phyloP scores from a whole-genome alignment of 2,888 invertebrate species.

The Anoncus sp. region DNA sequence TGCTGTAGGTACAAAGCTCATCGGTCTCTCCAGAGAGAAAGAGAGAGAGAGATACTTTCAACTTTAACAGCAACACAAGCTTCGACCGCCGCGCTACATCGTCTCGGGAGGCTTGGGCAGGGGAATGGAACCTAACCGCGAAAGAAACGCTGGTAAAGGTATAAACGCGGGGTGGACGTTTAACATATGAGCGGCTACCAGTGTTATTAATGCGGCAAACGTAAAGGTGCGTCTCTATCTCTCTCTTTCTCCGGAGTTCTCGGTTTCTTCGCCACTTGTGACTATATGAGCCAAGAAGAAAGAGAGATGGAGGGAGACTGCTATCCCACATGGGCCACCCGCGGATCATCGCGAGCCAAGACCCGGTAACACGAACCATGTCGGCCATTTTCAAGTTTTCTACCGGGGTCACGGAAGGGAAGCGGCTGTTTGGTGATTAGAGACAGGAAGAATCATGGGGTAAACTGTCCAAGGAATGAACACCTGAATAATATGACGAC shows the following conservation, averaged over 20 bases:
- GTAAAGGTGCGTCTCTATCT: slow-evolving; percentile 70
- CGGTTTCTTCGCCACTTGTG: slow-evolving; percentile 73
- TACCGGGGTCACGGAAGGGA: neutral
- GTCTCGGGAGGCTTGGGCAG: too few species aligned
- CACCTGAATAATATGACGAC: too few species aligned
- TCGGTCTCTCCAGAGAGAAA: too few species aligned
- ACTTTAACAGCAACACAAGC: slow-evolving; percentile 16
- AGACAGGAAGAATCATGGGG: neutral
- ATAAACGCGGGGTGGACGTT: slow-evolving; percentile 81
- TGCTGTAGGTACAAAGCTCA: slow-evolving; percentile 63
- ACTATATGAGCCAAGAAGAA: slow-evolving; percentile 11
- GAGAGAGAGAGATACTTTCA: slow-evolving; percentile 30
- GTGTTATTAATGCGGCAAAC: slow-evolving; percentile 81
- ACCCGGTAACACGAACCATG: slow-evolving; percentile 31
- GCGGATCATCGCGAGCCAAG: slow-evolving; percentile 42
- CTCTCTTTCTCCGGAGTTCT: slow-evolving; percentile 66
- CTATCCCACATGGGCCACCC: slow-evolving; percentile 50
- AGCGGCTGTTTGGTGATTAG: neutral
- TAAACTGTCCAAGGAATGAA: neutral
- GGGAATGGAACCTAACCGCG: slow-evolving; percentile 40
- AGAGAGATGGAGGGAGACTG: slow-evolving; percentile 37
- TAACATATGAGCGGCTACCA: slow-evolving; percentile 83
- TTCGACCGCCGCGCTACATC: too few species aligned
- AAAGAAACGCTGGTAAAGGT: slow-evolving; percentile 62
- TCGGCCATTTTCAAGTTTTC: slow-evolving; percentile 23